Evolutionary conservation across 2,888 invertebrate genomes (phyloP).

Genomic region (Cerastis leucographa): DNA sequence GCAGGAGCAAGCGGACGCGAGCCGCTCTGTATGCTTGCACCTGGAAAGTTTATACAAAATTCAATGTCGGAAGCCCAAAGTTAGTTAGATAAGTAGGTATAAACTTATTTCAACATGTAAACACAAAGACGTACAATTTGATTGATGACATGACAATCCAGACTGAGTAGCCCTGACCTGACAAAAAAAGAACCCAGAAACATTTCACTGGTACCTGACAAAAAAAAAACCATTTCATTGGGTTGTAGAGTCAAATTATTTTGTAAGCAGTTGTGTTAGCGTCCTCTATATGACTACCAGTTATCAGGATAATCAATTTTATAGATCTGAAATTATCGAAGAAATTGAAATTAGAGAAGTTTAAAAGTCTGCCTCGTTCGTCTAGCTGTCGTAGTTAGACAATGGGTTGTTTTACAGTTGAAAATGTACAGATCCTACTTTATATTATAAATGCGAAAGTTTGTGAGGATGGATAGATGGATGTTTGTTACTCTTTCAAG

Average conservation of each 20-base stretch:
- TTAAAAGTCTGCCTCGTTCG: not conserved
- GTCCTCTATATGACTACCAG: not conserved
- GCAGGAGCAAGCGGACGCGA: constrained; percentile 94
- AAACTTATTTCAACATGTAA: not conserved
- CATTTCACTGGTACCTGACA: not conserved
- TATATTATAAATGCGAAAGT: no score
- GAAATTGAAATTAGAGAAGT: not conserved
- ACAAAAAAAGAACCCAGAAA: not conserved
- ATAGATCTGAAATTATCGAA: not conserved
- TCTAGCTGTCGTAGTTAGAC: no score
- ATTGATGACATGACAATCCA: not conserved
- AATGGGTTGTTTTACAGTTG: no score
- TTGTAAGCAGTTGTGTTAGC: not conserved
- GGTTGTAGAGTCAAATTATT: not conserved
- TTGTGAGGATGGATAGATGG: no score
- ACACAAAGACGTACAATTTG: not conserved
- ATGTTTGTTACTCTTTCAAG: no score
- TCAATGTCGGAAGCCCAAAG: no score
- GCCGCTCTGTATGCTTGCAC: constrained; percentile 89
- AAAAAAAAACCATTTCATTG: not conserved
- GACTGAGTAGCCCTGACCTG: not conserved
- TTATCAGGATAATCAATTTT: not conserved
- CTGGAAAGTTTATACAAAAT: constrained; percentile 70
- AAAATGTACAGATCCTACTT: no score
- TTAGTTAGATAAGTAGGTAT: not conserved